phyloP scores from a whole-genome alignment of 2,797 vertebrate species.

The Pogoniulus pusillus region DNA sequence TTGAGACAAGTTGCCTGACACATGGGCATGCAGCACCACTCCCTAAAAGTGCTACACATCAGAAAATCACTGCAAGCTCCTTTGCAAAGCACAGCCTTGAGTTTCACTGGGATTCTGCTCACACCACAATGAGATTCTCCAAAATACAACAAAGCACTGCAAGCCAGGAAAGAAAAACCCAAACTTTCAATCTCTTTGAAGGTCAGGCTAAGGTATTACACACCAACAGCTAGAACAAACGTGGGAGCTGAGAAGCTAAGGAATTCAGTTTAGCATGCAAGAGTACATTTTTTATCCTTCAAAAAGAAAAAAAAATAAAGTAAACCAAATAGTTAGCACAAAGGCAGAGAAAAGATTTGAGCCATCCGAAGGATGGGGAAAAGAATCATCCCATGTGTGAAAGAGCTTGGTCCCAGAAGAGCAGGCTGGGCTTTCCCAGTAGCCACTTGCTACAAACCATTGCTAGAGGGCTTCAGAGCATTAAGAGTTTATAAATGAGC shows the following conservation, averaged over 20 bases:
- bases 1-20: background rate
- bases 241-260: rapidly evolving
- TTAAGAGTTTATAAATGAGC: background rate
- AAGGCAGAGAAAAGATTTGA: background rate
- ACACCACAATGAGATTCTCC: background rate
- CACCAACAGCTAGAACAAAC: background rate
- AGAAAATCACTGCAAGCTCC: background rate
- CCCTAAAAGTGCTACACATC: background rate
- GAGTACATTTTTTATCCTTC: background rate
- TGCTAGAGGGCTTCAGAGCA: too few species aligned
- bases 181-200: background rate
- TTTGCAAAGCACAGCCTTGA: background rate
- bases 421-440: background rate
- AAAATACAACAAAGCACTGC: background rate
- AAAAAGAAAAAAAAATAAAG: background rate
- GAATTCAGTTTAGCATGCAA: background rate
- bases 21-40: rapidly evolving
- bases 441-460: background rate
- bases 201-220: background rate
- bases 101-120: background rate
- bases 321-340: background rate
- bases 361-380: background rate
- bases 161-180: background rate
- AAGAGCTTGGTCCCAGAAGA: background rate
- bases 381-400: background rate